Conservation (phyloP, 2,888 invertebrate genomes). For the Eubasilissa splendida region DNA sequence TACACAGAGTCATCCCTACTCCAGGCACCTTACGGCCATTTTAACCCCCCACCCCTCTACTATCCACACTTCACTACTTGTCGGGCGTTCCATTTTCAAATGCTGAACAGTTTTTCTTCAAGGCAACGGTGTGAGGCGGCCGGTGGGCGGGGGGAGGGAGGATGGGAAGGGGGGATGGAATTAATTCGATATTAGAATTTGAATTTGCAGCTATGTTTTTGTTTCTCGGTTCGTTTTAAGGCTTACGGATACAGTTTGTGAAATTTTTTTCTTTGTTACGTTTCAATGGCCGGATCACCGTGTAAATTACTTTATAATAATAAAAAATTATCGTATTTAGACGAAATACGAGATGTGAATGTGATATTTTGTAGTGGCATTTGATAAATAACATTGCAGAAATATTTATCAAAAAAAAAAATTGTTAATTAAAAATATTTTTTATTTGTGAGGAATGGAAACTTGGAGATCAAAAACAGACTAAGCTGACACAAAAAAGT, state of each 20-base stretch:
- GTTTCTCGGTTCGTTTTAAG: constrained; percentile 37
- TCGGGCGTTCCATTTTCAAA: constrained; percentile 54
- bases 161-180: constrained; percentile 43
- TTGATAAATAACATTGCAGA: too few relatives aligned
- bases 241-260: not conserved
- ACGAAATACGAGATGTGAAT: too few relatives aligned
- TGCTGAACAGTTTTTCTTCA: constrained; percentile 55
- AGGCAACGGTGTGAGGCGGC: constrained; percentile 38
- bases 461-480: too few relatives aligned
- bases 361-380: too few relatives aligned
- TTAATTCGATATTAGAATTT: constrained; percentile 56
- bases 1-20: constrained; percentile 39
- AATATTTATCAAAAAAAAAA: too few relatives aligned
- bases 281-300: not conserved
- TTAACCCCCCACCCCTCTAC: constrained; percentile 27
- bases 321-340: too few relatives aligned
- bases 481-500: too few relatives aligned
- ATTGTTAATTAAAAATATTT: too few relatives aligned
- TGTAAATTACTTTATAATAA: too few relatives aligned
- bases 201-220: constrained; percentile 48
- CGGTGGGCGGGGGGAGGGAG: constrained; percentile 1
- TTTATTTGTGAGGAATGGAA: too few relatives aligned
- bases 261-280: not conserved
- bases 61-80: constrained; percentile 23
- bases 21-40: constrained; percentile 46